phyloP scores from a whole-genome alignment of 2,113 vertebrate genomes.

The Ptilorrhoa leucosticta region DNA sequence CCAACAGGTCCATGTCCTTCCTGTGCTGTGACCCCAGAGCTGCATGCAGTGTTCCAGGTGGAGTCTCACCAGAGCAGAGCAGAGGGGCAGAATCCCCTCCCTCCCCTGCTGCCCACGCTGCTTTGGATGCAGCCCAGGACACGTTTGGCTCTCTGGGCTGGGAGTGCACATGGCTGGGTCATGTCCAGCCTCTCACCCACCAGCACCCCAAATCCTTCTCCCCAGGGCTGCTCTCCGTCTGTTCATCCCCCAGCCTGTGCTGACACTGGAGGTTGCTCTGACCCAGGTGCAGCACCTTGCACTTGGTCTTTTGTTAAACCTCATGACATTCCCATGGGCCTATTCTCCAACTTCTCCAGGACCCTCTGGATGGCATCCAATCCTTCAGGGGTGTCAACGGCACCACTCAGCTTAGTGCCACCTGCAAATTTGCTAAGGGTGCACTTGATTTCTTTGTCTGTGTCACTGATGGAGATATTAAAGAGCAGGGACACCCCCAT shows the following conservation, averaged over 20 bases:
- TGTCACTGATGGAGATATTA: background rate
- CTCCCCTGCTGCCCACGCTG: background rate
- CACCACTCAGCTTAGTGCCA: too few species aligned
- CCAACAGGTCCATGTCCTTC: rapidly evolving
- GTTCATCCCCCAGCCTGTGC: rapidly evolving
- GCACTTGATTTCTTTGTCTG: background rate
- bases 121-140: background rate
- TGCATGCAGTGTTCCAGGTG: background rate
- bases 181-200: background rate
- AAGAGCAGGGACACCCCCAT: background rate
- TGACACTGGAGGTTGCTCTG: rapidly evolving
- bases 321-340: too few species aligned
- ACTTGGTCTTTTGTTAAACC: background rate
- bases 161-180: background rate
- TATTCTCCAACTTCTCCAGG: background rate
- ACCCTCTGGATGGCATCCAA: background rate
- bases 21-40: background rate
- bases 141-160: background rate
- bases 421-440: background rate
- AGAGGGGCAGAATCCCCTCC: background rate
- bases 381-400: background rate
- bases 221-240: rapidly evolving
- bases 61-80: background rate
- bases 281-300: too few species aligned
- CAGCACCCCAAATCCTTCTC: background rate